Conservation (phyloP, 2,797 vertebrate species). For the Sitta carolinensis region DNA sequence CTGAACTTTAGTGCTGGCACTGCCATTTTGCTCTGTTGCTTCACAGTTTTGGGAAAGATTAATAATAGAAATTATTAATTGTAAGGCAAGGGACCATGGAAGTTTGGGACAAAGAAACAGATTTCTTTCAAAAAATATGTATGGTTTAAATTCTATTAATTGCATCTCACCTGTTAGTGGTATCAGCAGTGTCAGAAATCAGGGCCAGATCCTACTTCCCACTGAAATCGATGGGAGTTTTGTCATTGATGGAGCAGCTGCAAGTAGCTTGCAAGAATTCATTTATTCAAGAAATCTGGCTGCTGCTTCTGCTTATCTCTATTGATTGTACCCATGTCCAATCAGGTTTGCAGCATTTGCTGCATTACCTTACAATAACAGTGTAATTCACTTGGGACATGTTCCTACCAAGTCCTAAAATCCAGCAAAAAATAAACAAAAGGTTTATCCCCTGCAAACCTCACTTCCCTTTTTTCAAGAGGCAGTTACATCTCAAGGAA, state of each 20-base stretch:
- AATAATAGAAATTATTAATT: constrained; percentile 21
- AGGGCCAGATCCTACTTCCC: constrained; percentile 39
- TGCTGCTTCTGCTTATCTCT: constrained; percentile 65
- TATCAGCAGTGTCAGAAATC: constrained; percentile 26
- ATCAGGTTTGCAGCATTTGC: constrained; percentile 45
- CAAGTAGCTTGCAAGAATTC: constrained; percentile 55
- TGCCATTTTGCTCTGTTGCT: background rate
- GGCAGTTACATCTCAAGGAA: background rate
- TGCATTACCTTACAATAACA: constrained; percentile 39
- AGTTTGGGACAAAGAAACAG: background rate
- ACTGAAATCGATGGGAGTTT: constrained; percentile 42
- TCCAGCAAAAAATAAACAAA: background rate
- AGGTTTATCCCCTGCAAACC: background rate
- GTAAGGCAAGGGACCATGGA: background rate
- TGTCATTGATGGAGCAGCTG: constrained; percentile 64
- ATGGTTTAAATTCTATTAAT: background rate
- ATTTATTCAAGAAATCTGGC: constrained; percentile 63
- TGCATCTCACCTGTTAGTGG: background rate
- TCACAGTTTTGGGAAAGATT: background rate
- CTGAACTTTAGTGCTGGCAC: background rate
- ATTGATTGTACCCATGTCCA: constrained; percentile 50
- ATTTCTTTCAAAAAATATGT: background rate
- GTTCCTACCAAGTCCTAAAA: constrained; percentile 6
- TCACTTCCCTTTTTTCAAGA: background rate
- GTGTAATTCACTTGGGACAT: constrained; percentile 31